Conservation (phyloP, 2,113 vertebrate species). For the Trichomycterus rosablanca region DNA sequence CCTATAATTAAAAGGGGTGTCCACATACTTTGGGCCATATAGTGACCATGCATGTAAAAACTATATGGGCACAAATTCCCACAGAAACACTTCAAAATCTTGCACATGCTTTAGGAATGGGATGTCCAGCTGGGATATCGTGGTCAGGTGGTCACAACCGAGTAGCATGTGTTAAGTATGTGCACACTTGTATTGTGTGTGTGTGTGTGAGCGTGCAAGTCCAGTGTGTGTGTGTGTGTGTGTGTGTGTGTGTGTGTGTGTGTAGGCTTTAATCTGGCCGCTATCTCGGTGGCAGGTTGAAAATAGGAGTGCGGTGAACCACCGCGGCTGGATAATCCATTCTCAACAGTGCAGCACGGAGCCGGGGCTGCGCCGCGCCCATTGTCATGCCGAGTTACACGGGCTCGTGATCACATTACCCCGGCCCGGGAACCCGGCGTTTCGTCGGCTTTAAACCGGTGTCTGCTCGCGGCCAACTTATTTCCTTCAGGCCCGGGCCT, state of each 20-base stretch:
- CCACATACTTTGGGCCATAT: no score
- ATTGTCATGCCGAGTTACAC: conserved; percentile 97
- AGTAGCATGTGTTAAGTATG: conserved; percentile 14
- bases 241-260: conserved; percentile 5
- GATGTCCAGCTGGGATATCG: no score
- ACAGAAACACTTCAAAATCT: no score
- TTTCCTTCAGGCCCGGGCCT: conserved; percentile 84
- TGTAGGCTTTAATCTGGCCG: conserved; percentile 58
- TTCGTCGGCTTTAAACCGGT: conserved; percentile 97
- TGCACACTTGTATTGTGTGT: conserved; percentile 12
- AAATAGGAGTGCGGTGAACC: conserved; percentile 69
- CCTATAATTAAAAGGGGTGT: no score
- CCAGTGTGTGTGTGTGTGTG: conserved; percentile 8
- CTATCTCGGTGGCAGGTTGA: conserved; percentile 70
- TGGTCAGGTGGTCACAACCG: no score
- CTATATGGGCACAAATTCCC: no score
- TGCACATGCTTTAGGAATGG: no score
- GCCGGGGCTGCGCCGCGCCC: conserved; percentile 74
- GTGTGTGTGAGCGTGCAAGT: conserved; percentile 31
- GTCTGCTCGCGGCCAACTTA: conserved; percentile 84
- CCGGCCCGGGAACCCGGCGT: conserved; percentile 91
- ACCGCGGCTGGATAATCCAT: conserved; percentile 89
- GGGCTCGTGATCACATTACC: conserved; percentile 97
- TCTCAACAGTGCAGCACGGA: conserved; percentile 83
- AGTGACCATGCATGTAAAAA: no score